phyloP scores from a whole-genome alignment of 2,113 vertebrate species.

The Brachionichthys hirsutus region DNA sequence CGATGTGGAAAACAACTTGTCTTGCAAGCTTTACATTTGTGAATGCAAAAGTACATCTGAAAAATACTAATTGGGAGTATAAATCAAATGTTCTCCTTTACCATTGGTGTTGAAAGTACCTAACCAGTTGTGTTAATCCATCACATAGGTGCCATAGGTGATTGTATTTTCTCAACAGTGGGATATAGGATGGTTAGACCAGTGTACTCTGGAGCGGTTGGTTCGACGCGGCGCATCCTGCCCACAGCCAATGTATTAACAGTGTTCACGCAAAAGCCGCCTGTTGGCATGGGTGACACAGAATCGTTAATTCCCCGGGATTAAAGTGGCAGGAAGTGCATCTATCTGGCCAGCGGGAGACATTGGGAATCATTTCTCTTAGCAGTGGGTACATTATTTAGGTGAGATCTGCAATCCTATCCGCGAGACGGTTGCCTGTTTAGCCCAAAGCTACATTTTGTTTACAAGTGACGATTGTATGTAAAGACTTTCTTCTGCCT shows the following conservation, averaged over 20 bases:
- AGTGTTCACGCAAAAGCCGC: constrained; percentile 51
- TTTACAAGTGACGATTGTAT: constrained; percentile 80
- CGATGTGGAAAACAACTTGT: constrained; percentile 61
- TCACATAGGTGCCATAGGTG: constrained; percentile 69
- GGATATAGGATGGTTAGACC: constrained; percentile 64
- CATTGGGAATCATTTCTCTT: constrained; percentile 40
- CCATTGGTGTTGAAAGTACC: too few relatives aligned
- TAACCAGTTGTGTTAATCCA: constrained; percentile 50
- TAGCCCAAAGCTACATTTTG: constrained; percentile 77
- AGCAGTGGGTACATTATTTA: constrained; percentile 41
- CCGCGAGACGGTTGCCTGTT: constrained; percentile 61
- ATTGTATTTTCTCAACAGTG: constrained; percentile 71
- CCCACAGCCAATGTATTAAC: constrained; percentile 62
- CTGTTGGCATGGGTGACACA: constrained; percentile 36
- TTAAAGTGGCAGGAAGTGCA: constrained; percentile 34
- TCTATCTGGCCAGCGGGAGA: constrained; percentile 47
- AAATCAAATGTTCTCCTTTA: constrained; percentile 1
- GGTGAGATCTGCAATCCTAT: constrained; percentile 41
- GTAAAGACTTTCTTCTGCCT: constrained; percentile 65
- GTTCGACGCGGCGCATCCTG: constrained; percentile 51
- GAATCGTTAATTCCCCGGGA: constrained; percentile 47
- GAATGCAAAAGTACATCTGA: constrained; percentile 29
- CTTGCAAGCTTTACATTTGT: constrained; percentile 75
- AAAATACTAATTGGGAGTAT: constrained; percentile 21
- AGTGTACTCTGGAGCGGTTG: constrained; percentile 55